phyloP scores from a whole-genome alignment of 2,888 invertebrate genomes.

The Ophion slaviceki region DNA sequence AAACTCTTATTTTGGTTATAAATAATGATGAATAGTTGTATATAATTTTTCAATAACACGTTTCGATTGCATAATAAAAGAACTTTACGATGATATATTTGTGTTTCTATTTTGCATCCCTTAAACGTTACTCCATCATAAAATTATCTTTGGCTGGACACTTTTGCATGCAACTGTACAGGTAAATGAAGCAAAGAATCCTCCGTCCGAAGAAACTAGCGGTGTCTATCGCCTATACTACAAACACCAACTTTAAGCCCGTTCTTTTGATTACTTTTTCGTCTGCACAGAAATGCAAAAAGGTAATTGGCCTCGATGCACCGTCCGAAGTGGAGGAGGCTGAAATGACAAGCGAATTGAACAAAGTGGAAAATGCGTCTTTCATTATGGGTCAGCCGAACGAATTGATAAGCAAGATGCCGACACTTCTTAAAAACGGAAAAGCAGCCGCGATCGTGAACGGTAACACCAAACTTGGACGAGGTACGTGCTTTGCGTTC shows the following conservation, averaged over 20 bases:
- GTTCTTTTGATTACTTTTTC: neutral
- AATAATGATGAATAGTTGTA: no score
- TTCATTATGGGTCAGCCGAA: conserved; percentile 79
- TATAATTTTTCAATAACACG: no score
- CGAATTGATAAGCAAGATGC: conserved; percentile 76
- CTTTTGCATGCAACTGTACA: no score
- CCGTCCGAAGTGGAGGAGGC: conserved; percentile 81
- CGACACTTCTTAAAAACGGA: conserved; percentile 72
- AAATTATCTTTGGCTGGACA: no score
- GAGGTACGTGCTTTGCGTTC: conserved; percentile 73
- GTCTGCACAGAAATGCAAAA: conserved; percentile 77
- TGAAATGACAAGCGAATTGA: conserved; percentile 80
- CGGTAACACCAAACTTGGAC: conserved; percentile 78
- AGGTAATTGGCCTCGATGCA: conserved; percentile 81
- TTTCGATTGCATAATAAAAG: no score
- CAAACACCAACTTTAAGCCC: neutral
- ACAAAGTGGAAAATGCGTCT: conserved; percentile 80
- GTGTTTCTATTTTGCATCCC: no score
- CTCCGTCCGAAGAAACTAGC: no score
- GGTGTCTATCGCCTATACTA: neutral
- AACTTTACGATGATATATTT: no score
- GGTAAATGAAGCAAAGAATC: no score
- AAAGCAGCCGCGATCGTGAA: conserved; percentile 79
- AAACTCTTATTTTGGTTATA: no score
- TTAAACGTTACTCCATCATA: no score